Conservation (phyloP, 2,888 invertebrate genomes). For the Drosophila neonasuta region DNA sequence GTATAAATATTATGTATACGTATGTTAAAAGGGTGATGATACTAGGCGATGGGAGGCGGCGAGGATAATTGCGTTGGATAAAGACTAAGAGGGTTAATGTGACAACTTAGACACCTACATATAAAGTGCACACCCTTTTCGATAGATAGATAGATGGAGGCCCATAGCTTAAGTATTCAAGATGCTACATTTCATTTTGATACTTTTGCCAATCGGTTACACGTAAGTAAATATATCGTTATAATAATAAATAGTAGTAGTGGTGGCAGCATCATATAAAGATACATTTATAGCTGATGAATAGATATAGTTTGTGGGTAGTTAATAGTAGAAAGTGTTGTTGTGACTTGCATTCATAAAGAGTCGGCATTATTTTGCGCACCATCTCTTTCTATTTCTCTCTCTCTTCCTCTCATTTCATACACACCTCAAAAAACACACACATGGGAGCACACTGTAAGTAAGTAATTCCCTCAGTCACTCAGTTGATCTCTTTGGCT, state of each 20-base stretch:
- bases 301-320: slow-evolving; percentile 37
- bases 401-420: slow-evolving; percentile 1
- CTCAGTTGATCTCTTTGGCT: slow-evolving; percentile 9
- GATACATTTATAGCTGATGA: slow-evolving; percentile 40
- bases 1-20: slow-evolving; percentile 54
- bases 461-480: slow-evolving; percentile 1
- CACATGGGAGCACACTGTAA: slow-evolving; percentile 1
- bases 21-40: slow-evolving; percentile 9
- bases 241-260: slow-evolving; percentile 52
- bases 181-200: slow-evolving; percentile 47
- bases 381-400: slow-evolving; percentile 10
- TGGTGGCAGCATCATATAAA: slow-evolving; percentile 51
- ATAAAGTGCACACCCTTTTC: slow-evolving; percentile 16
- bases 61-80: slow-evolving; percentile 12
- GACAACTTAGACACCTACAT: slow-evolving; percentile 43
- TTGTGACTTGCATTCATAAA: slow-evolving; percentile 23
- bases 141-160: slow-evolving; percentile 24
- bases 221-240: slow-evolving; percentile 25
- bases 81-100: slow-evolving; percentile 27
- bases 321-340: slow-evolving; percentile 15
- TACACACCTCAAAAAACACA: background rate
- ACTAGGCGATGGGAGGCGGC: background rate
- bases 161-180: slow-evolving; percentile 32
- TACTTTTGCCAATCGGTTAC: slow-evolving; percentile 57
- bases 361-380: slow-evolving; percentile 24